Percentiles rank a stretch among this genome's conserved stretches.
Evolutionary conservation across 64 coral and sea anemone genomes (phyloP).

Genomic region (Catalaphyllia jardinei): DNA sequence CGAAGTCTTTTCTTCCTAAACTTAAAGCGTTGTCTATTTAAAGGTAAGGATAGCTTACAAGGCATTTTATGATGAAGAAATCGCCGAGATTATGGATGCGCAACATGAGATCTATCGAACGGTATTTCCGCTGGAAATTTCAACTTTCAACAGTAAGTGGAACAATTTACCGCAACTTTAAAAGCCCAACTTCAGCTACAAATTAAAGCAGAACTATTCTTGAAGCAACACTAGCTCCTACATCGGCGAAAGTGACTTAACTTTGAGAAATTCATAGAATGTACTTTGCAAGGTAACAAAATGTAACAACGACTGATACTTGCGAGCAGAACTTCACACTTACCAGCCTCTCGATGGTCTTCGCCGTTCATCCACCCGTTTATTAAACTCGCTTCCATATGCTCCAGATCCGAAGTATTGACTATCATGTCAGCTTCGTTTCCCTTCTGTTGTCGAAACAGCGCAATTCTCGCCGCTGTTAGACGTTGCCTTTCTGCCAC

Average conservation of each 20-base stretch:
- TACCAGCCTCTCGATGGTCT: not conserved
- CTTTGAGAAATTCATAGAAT: not conserved
- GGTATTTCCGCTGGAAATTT: too few relatives aligned
- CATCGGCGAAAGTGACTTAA: not conserved
- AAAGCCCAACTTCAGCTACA: too few relatives aligned
- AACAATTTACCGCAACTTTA: too few relatives aligned
- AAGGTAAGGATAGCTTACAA: too few relatives aligned
- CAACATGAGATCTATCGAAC: too few relatives aligned
- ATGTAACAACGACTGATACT: not conserved
- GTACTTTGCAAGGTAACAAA: not conserved
- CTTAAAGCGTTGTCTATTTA: too few relatives aligned
- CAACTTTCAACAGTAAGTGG: too few relatives aligned
- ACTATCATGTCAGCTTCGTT: conserved; percentile 84
- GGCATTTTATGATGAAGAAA: too few relatives aligned
- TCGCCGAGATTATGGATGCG: too few relatives aligned
- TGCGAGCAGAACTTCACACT: not conserved
- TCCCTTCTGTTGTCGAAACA: conserved; percentile 85
- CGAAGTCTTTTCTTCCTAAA: too few relatives aligned
- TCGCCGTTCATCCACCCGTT: conserved; percentile 34
- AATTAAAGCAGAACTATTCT: too few relatives aligned
- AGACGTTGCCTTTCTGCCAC: conserved; percentile 85
- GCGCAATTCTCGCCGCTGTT: conserved; percentile 88
- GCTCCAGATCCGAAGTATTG: conserved; percentile 1
- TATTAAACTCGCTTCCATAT: conserved; percentile 13
- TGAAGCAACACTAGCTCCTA: too few relatives aligned